Percentiles rank a stretch among this genome's conserved stretches.
Evolutionary conservation across 2,113 vertebrate species (phyloP).

Genomic region (Hippocampus comes): DNA sequence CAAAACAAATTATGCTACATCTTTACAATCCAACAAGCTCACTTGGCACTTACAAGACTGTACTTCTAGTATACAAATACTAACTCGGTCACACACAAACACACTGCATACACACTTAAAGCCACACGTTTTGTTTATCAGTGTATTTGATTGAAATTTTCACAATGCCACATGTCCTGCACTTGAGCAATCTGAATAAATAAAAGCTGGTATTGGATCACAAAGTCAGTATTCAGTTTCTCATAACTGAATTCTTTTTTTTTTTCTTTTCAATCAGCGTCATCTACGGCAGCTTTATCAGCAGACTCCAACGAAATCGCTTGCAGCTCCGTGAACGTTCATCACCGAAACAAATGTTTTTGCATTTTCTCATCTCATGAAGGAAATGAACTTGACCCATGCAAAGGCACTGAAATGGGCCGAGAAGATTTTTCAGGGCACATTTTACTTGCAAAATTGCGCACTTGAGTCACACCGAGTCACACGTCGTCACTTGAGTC

Average conservation of each 20-base stretch:
- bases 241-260: conserved; percentile 7
- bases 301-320: conserved; percentile 26
- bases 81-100: conserved; percentile 4
- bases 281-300: conserved; percentile 4
- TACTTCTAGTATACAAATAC: conserved; percentile 20
- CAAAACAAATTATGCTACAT: conserved; percentile 56
- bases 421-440: neutral
- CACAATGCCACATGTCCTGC: conserved; percentile 35
- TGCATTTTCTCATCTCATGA: conserved; percentile 18
- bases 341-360: conserved; percentile 25
- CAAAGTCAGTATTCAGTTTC: conserved; percentile 25
- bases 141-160: conserved; percentile 32
- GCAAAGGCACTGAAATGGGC: conserved; percentile 33
- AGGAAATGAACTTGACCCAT: conserved; percentile 32
- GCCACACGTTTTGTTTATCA: conserved; percentile 31
- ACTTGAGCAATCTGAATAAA: conserved; percentile 54
- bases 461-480: neutral
- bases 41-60: conserved; percentile 26
- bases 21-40: conserved; percentile 49
- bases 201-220: conserved; percentile 33
- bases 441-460: conserved; percentile 45
- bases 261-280: neutral
- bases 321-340: conserved; percentile 38
- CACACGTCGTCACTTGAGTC: neutral
- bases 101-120: conserved; percentile 15